Base-by-base conservation (phyloP, 2,113 vertebrate species). In the Macroglossus sobrinus region DNA sequence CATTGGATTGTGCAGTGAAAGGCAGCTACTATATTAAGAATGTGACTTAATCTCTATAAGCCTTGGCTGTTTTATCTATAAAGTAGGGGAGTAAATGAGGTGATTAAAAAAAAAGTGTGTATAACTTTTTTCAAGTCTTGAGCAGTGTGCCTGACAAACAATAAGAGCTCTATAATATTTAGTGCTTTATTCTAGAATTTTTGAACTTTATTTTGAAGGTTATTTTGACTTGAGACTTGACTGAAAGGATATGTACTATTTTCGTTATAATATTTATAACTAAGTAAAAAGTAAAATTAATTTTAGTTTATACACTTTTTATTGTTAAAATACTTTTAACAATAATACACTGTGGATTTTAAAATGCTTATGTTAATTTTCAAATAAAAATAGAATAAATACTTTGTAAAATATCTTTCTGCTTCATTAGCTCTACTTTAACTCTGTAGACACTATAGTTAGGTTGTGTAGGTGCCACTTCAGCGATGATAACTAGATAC, bases 211-310 rank as follows among this genome's bases (percentile, higher is more conserved):
- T 64, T 88, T 88, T 82, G 38, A 82, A 76, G 43, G 18, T 50
- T 72, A 50, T 61, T 92, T 96, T 53, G 59, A 81, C 53, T 72
- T 74, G 64, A 85, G 16, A 78, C 35, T 75, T 55, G 38, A 79
- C 69, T 45, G 68, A 84, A 87, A 82, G 35, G 38, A 76, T 72
- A 78, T 53, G 3, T 81, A 50, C 4, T 93, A 2, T 66, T 33
- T 64, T 94, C 88, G 57, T 80, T 87, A 66, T 80, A 50, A 94
- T 91, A 88, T 76, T 92, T 74, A 81, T 18, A 92, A 59, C 55
- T 45, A 68, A 57, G 3, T 91, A 74, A 74, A 64, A 45, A 76
- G 4, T 92, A 82, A 97, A 94, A 30, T 88, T 90, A 78, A 91
- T 33, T 84, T 84, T 24, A 72, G 26, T 35, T 96, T 94, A 82